Evolutionary conservation across 2,888 invertebrate genomes (phyloP).

Genomic region (Tupiocoris notatus): DNA sequence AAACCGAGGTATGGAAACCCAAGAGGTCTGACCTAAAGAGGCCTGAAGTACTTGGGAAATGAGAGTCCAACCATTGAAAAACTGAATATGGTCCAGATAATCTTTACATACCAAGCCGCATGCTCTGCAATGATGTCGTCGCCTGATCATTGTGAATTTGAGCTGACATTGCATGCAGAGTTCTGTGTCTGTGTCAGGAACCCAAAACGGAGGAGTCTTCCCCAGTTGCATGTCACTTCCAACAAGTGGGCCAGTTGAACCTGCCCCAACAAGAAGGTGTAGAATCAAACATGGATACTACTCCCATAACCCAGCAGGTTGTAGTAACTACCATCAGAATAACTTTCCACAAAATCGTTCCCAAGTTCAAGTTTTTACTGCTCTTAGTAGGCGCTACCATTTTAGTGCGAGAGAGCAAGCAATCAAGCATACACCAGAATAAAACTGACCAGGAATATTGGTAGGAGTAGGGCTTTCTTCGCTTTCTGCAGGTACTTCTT

Average conservation of each 20-base stretch:
- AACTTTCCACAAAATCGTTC: too few relatives aligned
- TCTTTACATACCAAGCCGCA: conserved; percentile 67
- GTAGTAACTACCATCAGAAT: too few relatives aligned
- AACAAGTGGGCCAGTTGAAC: not conserved
- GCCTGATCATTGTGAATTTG: conserved; percentile 76
- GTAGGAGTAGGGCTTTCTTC: conserved; percentile 48
- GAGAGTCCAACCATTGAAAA: too few relatives aligned
- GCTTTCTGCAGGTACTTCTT: conserved; percentile 25
- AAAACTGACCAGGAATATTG: conserved; percentile 34
- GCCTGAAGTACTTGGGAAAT: too few relatives aligned
- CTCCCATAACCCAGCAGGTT: too few relatives aligned
- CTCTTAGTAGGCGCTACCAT: too few relatives aligned
- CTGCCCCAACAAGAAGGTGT: not conserved
- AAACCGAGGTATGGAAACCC: too few relatives aligned
- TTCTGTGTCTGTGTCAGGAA: conserved; percentile 79
- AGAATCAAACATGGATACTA: not conserved
- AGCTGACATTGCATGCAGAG: conserved; percentile 78
- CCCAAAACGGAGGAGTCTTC: conserved; percentile 78
- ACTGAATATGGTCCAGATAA: too few relatives aligned
- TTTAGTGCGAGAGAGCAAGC: too few relatives aligned
- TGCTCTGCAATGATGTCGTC: conserved; percentile 84
- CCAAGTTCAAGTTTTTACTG: too few relatives aligned
- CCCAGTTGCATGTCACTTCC: conserved; percentile 58
- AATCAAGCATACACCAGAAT: too few relatives aligned
- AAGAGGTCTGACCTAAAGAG: too few relatives aligned